phyloP scores from a whole-genome alignment of 2,797 vertebrate species.

The Vultur gryphus region DNA sequence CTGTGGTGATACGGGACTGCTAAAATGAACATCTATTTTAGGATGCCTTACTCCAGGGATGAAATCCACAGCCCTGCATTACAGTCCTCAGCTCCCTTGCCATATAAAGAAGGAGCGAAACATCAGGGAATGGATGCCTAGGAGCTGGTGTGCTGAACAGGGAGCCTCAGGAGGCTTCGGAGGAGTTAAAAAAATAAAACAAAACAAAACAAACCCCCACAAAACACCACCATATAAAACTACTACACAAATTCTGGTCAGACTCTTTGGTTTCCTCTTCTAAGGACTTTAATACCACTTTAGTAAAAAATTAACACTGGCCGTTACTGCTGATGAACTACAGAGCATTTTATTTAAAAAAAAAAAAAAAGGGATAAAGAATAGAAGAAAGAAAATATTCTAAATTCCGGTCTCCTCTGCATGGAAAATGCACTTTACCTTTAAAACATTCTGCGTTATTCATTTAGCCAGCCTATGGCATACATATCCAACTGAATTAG shows the following conservation, averaged over 20 bases:
- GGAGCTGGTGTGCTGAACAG: not conserved
- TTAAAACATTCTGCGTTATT: constrained; percentile 23
- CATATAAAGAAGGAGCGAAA: not conserved
- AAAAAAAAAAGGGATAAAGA: not conserved
- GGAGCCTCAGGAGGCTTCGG: not conserved
- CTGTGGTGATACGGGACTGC: fast-evolving
- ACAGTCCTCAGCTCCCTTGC: not conserved
- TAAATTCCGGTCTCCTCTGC: not conserved
- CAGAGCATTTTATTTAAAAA: not conserved
- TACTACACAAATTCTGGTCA: not conserved
- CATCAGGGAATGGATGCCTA: not conserved
- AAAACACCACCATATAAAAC: not conserved
- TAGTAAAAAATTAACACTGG: not conserved
- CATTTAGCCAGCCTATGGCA: constrained; percentile 19
- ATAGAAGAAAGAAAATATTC: constrained; percentile 10
- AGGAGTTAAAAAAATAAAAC: not conserved
- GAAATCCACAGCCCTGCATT: not conserved
- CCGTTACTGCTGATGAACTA: constrained; percentile 25
- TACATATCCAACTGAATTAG: not conserved
- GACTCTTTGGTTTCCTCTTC: not conserved
- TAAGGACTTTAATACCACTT: not conserved
- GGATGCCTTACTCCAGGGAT: not conserved
- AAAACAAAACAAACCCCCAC: fast-evolving
- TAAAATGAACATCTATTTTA: not conserved
- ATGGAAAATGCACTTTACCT: not conserved